Conservation (phyloP, 2,797 vertebrate genomes). For the Hyperoplus lanceolatus region DNA sequence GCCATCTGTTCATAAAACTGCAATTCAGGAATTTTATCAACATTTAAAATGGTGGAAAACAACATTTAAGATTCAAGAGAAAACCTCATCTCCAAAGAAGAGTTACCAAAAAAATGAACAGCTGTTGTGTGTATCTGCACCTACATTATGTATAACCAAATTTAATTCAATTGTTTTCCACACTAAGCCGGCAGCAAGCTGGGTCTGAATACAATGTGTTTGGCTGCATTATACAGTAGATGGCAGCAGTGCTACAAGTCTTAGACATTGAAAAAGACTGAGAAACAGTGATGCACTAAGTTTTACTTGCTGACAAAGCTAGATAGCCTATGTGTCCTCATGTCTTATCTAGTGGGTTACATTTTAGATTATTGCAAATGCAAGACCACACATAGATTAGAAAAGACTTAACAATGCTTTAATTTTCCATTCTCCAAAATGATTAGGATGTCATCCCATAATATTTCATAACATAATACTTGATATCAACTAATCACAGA, state of each 20-base stretch:
- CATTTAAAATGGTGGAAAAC: background rate
- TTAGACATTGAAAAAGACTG: background rate
- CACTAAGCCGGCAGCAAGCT: background rate
- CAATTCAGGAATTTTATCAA: background rate
- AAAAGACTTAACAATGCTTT: background rate
- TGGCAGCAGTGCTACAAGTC: slow-evolving; percentile 55
- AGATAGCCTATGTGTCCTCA: background rate
- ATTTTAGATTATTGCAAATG: background rate
- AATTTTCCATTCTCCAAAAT: background rate
- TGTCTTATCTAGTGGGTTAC: background rate
- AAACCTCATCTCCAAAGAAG: background rate
- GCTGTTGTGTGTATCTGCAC: background rate
- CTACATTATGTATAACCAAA: background rate
- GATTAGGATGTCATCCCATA: background rate
- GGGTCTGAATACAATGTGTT: slow-evolving; percentile 17
- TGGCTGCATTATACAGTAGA: slow-evolving; percentile 44
- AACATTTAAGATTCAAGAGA: background rate
- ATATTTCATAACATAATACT: background rate
- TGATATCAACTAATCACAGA: background rate
- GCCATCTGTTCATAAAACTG: background rate
- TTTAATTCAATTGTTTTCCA: too few species aligned
- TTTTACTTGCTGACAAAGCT: background rate
- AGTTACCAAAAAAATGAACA: background rate
- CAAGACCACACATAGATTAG: background rate
- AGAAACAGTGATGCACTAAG: background rate